Base-by-base conservation (phyloP, 2,113 vertebrate genomes). In the Siphamia tubifer region DNA sequence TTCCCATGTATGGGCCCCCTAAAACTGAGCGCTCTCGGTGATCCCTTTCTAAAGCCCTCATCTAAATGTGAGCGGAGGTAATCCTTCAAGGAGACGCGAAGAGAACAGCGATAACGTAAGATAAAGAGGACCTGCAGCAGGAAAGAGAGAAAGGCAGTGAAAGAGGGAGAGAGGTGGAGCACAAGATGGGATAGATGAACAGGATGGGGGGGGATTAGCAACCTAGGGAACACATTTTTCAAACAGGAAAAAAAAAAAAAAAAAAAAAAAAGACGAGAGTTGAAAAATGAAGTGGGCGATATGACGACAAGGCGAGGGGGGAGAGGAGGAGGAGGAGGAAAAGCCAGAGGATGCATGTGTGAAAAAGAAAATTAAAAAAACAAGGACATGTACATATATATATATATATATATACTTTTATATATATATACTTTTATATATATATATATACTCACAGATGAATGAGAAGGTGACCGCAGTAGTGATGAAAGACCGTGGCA, bases 361-460 rank as follows among this genome's bases (percentile, higher is more conserved):
- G 57, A 12, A 24, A 57, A 56, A 53, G 49, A 51, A 51, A 68
- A 51, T n/a, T 36, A 15, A 45, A 40, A 52, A 30, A 11, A 34
- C 16, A 63, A 64, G 53, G 53, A 70, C 35, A 39, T 72, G 79
- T 56, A 44, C 54, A 44, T 60, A 61, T 55, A 32, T n/a, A n/a
- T n/a, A n/a, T 7, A 34, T 17, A 25, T 55, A 62, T 17, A 25
- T 55, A 62, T 49, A 79, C n/a, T n/a, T n/a, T n/a, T 56, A 44
- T 49, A 44, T 60, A 61, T 55, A 32, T n/a, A n/a, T n/a, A n/a
- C n/a, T n/a, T 49, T 77, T 65, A 87, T 88, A 88, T 7, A 34
- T 17, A 25, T 55, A 62, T 49, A 79, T 65, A 87, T 88, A 88
- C 90, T 87, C 69, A 90, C 88, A 67, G 64, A 82, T 79, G 74